These are phyloP conservation scores for Mallotus villosus DNA, from an alignment of 2,797 vertebrate genomes.

Conservation along the genomic window DNA sequence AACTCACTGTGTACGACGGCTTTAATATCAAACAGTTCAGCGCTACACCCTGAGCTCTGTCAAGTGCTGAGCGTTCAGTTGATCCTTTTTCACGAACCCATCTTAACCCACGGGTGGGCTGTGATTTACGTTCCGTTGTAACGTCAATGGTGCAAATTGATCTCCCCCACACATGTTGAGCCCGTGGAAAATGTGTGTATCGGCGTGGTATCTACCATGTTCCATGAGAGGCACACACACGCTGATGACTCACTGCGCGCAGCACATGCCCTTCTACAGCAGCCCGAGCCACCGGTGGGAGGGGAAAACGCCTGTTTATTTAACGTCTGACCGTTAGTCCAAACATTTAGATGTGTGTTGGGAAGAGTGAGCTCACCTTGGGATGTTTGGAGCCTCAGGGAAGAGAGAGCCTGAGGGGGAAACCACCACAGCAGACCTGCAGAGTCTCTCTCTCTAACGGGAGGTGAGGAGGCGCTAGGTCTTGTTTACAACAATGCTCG, in stretches of 20 bases:
- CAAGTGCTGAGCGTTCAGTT: no score
- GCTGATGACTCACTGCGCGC: background rate
- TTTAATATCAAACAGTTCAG: no score
- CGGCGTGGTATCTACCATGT: conserved; percentile 27
- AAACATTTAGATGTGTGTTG: conserved; percentile 44
- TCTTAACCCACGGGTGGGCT: no score
- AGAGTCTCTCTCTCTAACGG: conserved; percentile 1
- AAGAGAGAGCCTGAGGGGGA: conserved; percentile 45
- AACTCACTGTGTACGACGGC: no score
- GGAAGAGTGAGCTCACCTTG: conserved; percentile 63
- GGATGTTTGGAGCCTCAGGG: conserved; percentile 46
- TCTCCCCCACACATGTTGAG: background rate
- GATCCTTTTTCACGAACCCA: no score
- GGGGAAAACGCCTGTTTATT: conserved; percentile 32
- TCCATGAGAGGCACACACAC: conserved; percentile 15
- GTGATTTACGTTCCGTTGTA: background rate
- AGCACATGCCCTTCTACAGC: conserved; percentile 36
- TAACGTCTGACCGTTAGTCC: conserved; percentile 48
- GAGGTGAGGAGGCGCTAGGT: conserved; percentile 12
- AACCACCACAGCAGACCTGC: conserved; percentile 18
- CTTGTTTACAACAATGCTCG: conserved; percentile 59
- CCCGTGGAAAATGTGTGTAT: background rate
- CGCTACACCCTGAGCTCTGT: no score
- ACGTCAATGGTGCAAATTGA: background rate
- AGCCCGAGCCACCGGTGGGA: background rate